phyloP scores from a whole-genome alignment of 2,797 vertebrate genomes.

The Ptychobarbus kaznakovi region DNA sequence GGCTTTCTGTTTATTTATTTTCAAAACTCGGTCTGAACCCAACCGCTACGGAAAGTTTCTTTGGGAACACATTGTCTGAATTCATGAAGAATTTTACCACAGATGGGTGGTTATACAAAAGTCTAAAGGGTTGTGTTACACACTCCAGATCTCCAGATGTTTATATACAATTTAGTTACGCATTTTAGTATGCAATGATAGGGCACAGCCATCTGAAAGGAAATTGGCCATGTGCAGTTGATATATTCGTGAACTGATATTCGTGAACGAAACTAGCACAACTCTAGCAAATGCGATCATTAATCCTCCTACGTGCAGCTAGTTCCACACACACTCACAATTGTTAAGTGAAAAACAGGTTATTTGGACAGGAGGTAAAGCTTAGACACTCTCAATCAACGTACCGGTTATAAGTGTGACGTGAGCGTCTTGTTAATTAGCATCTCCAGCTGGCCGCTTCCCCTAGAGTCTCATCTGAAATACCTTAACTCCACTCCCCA shows the following conservation, averaged over 20 bases:
- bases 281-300: not conserved
- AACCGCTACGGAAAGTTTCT: constrained; percentile 46
- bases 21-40: constrained; percentile 29
- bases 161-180: constrained; percentile 29
- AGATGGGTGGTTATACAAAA: constrained; percentile 40
- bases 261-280: not conserved
- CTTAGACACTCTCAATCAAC: constrained; percentile 53
- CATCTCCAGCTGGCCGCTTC: constrained; percentile 58
- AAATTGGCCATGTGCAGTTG: constrained; percentile 26
- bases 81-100: constrained; percentile 45
- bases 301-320: not conserved
- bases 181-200: constrained; percentile 7
- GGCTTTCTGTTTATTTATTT: constrained; percentile 82
- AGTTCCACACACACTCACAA: constrained; percentile 42
- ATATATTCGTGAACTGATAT: constrained; percentile 6
- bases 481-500: constrained; percentile 53
- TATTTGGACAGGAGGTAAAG: constrained; percentile 60
- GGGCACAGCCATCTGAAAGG: constrained; percentile 10
- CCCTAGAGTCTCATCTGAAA: constrained; percentile 38
- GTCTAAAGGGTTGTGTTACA: constrained; percentile 30
- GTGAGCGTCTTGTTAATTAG: constrained; percentile 67
- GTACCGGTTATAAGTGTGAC: constrained; percentile 60
- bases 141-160: constrained; percentile 20
- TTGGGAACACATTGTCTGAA: constrained; percentile 29
- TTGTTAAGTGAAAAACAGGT: constrained; percentile 45